phyloP scores from a whole-genome alignment of 2,888 invertebrate species.

The Copidosoma aretas region DNA sequence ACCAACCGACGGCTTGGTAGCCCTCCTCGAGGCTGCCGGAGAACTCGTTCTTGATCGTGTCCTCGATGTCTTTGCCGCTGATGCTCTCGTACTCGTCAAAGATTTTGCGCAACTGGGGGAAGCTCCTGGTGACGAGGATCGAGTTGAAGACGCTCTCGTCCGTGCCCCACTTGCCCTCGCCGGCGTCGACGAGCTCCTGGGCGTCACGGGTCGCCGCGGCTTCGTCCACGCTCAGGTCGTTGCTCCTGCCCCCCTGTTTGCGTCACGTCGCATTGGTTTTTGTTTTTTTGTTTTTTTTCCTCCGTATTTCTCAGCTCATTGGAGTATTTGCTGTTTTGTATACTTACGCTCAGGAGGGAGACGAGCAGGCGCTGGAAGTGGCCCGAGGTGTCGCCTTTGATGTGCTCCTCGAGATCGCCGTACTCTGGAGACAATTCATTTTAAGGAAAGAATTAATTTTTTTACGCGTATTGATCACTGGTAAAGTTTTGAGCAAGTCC shows the following conservation, averaged over 20 bases:
- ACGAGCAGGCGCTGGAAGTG: slow-evolving; percentile 86
- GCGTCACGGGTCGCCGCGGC: slow-evolving; percentile 81
- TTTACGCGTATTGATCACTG: no score
- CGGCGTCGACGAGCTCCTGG: slow-evolving; percentile 77
- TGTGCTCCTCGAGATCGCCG: slow-evolving; percentile 78
- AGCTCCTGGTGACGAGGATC: slow-evolving; percentile 81
- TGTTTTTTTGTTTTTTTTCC: background rate
- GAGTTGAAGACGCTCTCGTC: slow-evolving; percentile 88
- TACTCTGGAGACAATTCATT: slow-evolving; percentile 69
- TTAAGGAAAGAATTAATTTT: background rate
- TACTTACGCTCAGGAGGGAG: slow-evolving; percentile 70
- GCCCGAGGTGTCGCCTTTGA: slow-evolving; percentile 86
- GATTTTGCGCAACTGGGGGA: slow-evolving; percentile 69
- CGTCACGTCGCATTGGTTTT: no score
- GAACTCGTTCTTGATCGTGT: slow-evolving; percentile 83
- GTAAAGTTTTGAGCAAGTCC: no score
- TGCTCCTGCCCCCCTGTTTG: slow-evolving; percentile 77
- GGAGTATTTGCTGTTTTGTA: background rate
- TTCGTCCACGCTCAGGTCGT: slow-evolving; percentile 76
- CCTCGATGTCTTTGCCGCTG: slow-evolving; percentile 80
- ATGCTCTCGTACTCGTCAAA: slow-evolving; percentile 78
- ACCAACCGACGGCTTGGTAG: slow-evolving; percentile 75
- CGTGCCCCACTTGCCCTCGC: slow-evolving; percentile 76
- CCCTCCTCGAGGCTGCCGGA: slow-evolving; percentile 80
- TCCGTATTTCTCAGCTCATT: background rate